phyloP scores from a whole-genome alignment of 2,888 invertebrate genomes.

The Acleris cristana region DNA sequence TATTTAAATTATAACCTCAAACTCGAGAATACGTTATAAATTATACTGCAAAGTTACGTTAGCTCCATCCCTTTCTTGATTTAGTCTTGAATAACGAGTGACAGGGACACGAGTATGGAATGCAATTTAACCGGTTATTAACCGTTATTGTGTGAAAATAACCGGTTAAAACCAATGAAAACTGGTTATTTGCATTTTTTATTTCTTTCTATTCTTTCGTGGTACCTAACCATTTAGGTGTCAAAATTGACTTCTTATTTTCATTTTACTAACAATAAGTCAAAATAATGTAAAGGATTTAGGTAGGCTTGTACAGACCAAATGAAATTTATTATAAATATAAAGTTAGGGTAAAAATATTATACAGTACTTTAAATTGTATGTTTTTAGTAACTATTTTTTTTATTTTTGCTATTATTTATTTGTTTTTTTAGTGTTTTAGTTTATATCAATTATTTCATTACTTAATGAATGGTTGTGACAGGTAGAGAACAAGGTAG shows the following conservation, averaged over 20 bases:
- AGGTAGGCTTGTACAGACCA: conserved; percentile 27
- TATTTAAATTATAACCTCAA: no score
- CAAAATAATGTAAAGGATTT: not conserved
- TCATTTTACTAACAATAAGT: not conserved
- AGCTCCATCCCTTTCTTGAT: no score
- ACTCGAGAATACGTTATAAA: no score
- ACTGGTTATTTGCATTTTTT: no score
- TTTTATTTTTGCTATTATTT: conserved; percentile 1
- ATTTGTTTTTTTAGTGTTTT: not conserved
- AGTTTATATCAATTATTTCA: not conserved
- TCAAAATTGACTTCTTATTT: not conserved
- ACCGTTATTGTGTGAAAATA: no score
- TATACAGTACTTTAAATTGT: not conserved
- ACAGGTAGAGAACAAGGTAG: not conserved
- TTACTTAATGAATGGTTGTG: conserved; percentile 1
- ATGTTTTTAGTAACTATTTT: not conserved
- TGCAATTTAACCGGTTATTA: no score
- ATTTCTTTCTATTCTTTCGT: no score
- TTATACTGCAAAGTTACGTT: no score
- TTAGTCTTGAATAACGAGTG: not conserved
- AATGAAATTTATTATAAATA: conserved; percentile 17
- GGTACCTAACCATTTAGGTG: not conserved
- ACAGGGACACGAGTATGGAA: no score
- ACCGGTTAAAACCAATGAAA: no score
- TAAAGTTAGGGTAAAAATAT: conserved; percentile 19